Base-by-base conservation (phyloP, 2,797 vertebrate species). In the Psittacula derbiana region DNA sequence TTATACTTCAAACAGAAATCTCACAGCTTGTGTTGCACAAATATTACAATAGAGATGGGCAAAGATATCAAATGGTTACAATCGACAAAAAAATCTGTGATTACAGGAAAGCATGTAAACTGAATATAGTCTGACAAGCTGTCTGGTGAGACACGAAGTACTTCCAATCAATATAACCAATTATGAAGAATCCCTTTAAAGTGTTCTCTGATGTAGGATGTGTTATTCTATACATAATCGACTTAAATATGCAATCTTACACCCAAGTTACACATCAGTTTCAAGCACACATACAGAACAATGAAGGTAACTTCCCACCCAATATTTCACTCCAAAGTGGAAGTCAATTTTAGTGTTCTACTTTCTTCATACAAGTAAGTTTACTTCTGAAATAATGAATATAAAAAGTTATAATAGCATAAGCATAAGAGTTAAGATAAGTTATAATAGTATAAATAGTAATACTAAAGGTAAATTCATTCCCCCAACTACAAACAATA, bases 61-160 rank as follows among this genome's bases (percentile, higher is more conserved):
- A 92, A 92, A 92, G 53, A 41, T 71, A 62, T 6, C 46, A 79
- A 55, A 87, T 67, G 62, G 40, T 82, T 61, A 76, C 58, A 91
- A 81, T 24, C n/a, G 79, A 93, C 90, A 70, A 70, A 70, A 70
- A 81, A 80, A 94, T 90, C 80, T 75, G 61, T 82, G 88, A 67
- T 27, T 80, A 93, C 62, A 93, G 92, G 86, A 96, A 94, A 62
- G 76, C 38, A 71, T 78, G 81, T 27, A 86, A 72, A 89, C 87
- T 93, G 86, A 89, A 95, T 94, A 96, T 86, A 80, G 93, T 95
- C 87, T 78, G 75, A 72, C 60, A 94, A 95, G 93, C 92, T 90
- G 81, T 82, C 78, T 69, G 65, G 93, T 91, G 87, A 96, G 65
- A 97, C 90, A 97, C 86, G 92, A 96, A 97, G 97, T 65, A 96